These are phyloP conservation scores for Eudemis profundana DNA, from an alignment of 2,888 invertebrate species.

Conservation along the genomic window DNA sequence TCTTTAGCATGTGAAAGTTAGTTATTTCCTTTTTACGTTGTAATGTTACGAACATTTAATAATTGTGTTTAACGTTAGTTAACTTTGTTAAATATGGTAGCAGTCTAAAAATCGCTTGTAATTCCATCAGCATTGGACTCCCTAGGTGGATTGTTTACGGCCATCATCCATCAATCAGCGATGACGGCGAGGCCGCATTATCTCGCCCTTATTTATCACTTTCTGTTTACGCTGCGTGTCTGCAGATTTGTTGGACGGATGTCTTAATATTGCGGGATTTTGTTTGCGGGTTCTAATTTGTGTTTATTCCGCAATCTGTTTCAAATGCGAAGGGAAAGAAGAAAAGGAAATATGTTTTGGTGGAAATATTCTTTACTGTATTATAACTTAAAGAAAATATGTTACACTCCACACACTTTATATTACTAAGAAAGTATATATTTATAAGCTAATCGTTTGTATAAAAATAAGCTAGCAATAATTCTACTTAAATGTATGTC, in stretches of 20 bases:
- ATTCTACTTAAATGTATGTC: too few relatives aligned
- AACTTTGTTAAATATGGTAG: too few relatives aligned
- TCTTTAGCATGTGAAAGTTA: too few relatives aligned
- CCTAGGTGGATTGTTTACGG: constrained; percentile 37
- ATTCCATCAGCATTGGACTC: constrained; percentile 1
- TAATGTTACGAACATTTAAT: too few relatives aligned
- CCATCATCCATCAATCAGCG: constrained; percentile 40
- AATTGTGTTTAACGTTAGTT: too few relatives aligned
- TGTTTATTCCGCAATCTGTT: background rate
- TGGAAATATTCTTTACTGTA: too few relatives aligned
- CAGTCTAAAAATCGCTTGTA: constrained; percentile 8
- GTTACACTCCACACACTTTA: too few relatives aligned
- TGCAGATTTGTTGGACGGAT: constrained; percentile 33
- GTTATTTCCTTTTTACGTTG: too few relatives aligned
- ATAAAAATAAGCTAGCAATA: too few relatives aligned
- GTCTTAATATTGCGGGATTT: constrained; percentile 21
- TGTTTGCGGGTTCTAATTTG: background rate
- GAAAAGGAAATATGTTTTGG: background rate
- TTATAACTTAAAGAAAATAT: too few relatives aligned
- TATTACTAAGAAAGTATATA: too few relatives aligned
- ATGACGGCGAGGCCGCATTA: constrained; percentile 33
- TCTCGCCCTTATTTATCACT: constrained; percentile 40
- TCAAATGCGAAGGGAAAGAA: background rate
- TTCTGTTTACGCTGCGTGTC: constrained; percentile 31
- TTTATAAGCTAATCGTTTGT: too few relatives aligned